Evolutionary conservation across 2,888 invertebrate species (phyloP), one percentile per base, ranked within the genome.

Genomic region (Mesorhabditis belari): DNA sequence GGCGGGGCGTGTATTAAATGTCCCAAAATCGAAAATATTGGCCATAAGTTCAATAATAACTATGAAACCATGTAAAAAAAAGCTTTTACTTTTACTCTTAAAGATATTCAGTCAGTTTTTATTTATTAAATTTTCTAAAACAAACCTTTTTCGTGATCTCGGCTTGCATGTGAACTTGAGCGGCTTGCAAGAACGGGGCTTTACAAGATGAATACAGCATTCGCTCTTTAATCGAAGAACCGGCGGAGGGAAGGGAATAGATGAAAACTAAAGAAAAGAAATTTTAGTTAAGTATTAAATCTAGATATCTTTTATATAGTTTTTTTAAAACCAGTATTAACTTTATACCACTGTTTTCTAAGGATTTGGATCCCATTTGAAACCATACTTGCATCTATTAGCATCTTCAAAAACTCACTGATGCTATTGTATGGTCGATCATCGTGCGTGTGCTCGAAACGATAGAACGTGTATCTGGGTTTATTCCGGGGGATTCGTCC

Each of bases 131-230:
- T 3, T 28, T 29, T 28, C 9, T 56, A n/a, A 9, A 25, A 82
- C 85, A 83, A 82, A 94, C 95, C 87, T 92, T 90, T 85, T 93
- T 94, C 0, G 85, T 86, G 73, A 96, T 87, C 67, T 87, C 87
- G 17, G 94, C 83, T 29, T 90, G 90, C 77, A 90, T 83, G 56
- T 87, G 77, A 49, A 82, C 87, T 76, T 90, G 87, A 65, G 95
- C 88, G 21, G 88, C 87, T 67, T 90, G 89, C 58, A 93, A 85
- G 69, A 98, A 87, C 21, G 92, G 91, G 64, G 88, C 90, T 83
- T 95, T 96, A 83, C 95, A 95, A 79, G 94, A 94, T 0, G 96
- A 95, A 83, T 96, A 98, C 81, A 98, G 85, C 98, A 98, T 99
- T 73, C 95, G 86, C 82, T 98, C 96, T 80, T 92, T 95, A 75